A percentile compares a stretch with the other conserved stretches of the same genome.
These are phyloP conservation scores for Arion vulgaris DNA, from an alignment of 1,140 invertebrate species.

Conservation along the genomic window DNA sequence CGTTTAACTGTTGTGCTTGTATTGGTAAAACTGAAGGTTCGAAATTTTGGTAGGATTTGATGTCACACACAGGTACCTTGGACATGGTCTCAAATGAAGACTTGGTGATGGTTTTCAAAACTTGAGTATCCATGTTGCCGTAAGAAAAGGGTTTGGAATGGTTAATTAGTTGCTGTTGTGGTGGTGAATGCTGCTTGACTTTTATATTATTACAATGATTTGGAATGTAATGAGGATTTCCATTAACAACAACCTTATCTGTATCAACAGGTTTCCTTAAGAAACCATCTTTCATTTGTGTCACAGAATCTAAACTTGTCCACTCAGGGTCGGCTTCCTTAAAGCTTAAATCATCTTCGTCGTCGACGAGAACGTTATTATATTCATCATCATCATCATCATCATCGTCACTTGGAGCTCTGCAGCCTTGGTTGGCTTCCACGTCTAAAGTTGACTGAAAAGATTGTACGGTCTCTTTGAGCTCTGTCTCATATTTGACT, in stretches of 20 bases:
- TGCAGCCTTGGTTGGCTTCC: neutral
- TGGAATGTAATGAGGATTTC: neutral
- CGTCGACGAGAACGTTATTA: constrained; percentile 32
- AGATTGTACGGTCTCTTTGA: too few species aligned
- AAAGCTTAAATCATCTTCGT: constrained; percentile 37
- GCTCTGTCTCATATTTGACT: neutral
- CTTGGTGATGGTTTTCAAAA: neutral
- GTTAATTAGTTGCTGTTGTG: neutral
- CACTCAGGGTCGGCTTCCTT: constrained; percentile 6
- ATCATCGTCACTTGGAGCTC: neutral
- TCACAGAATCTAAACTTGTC: constrained; percentile 26
- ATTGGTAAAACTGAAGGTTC: constrained; percentile 16
- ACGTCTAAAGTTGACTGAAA: neutral
- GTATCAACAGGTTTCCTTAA: neutral
- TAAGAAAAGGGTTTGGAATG: constrained; percentile 10
- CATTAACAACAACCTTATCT: neutral
- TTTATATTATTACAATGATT: neutral
- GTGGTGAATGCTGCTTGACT: neutral
- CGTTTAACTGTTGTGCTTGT: neutral
- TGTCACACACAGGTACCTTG: neutral
- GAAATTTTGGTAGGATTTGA: neutral
- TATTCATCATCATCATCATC: constrained; percentile 37
- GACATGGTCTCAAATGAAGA: neutral
- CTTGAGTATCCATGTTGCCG: neutral
- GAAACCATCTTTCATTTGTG: constrained; percentile 12